phyloP scores from a whole-genome alignment of 2,113 vertebrate genomes.

The Pterocles gutturalis region DNA sequence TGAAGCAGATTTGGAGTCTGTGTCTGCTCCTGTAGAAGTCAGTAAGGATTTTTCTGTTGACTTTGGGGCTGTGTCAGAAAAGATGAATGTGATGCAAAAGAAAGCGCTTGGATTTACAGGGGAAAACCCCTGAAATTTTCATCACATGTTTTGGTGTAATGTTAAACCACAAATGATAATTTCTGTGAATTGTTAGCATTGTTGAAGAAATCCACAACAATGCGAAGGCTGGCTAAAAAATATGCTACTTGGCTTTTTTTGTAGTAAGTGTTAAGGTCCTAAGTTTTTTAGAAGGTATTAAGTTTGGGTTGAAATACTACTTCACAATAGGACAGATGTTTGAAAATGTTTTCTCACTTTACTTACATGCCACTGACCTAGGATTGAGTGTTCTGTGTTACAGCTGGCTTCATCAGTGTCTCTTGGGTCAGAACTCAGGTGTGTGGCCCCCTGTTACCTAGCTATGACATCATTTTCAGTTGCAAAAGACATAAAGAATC shows the following conservation, averaged over 20 bases:
- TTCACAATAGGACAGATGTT: not conserved
- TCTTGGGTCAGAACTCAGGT: not conserved
- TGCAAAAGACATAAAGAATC: not conserved
- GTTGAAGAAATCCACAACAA: not conserved
- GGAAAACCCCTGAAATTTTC: not conserved
- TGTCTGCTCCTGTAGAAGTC: not conserved
- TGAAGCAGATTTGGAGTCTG: not conserved
- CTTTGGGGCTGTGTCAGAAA: not conserved
- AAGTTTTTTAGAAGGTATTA: not conserved
- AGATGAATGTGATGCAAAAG: not conserved
- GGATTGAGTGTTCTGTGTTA: not conserved
- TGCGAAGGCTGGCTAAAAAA: not conserved
- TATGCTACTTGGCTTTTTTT: not conserved
- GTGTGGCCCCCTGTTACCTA: not conserved
- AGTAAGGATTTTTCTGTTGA: not conserved
- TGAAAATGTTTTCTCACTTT: not conserved
- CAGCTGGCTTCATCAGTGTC: not conserved
- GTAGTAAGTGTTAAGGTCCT: fast-evolving
- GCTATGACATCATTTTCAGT: not conserved
- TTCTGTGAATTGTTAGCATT: not conserved
- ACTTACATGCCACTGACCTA: fast-evolving
- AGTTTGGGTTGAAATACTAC: not conserved
- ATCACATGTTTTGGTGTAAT: not conserved
- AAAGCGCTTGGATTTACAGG: not conserved
- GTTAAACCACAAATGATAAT: not conserved